Evolutionary conservation across 2,888 invertebrate genomes (phyloP).

Genomic region (Drosophila demipolita): DNA sequence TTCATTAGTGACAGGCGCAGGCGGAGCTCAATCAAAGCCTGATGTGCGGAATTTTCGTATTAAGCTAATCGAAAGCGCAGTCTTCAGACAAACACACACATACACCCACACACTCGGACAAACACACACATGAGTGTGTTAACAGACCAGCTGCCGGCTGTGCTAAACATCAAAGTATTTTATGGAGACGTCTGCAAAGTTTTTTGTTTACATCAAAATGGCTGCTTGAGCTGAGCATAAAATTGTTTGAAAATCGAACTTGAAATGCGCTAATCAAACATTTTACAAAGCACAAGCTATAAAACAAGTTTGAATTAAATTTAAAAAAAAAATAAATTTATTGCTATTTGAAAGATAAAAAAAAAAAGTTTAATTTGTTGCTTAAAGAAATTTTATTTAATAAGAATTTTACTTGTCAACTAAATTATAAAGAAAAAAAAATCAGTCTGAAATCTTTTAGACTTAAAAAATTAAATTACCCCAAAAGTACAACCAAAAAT

Average conservation of each 20-base stretch:
- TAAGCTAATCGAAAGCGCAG: constrained; percentile 63
- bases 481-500: background rate
- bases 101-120: background rate
- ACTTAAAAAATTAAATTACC: background rate
- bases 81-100: constrained; percentile 2
- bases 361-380: background rate
- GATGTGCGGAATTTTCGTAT: constrained; percentile 58
- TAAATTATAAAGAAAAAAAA: background rate
- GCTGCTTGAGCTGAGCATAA: background rate
- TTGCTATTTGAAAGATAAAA: background rate
- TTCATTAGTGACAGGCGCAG: constrained; percentile 62
- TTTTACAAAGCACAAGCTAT: background rate
- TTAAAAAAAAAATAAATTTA: background rate
- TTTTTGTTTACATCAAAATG: constrained; percentile 18
- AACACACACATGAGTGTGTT: constrained; percentile 10
- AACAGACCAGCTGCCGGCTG: constrained; percentile 2
- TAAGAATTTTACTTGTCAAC: background rate
- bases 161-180: constrained; percentile 43
- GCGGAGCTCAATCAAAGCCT: constrained; percentile 42
- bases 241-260: background rate
- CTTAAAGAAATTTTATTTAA: background rate
- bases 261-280: background rate
- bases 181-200: constrained; percentile 34
- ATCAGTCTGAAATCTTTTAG: background rate
- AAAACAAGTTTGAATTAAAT: background rate